Evolutionary conservation across 2,888 invertebrate genomes (phyloP).

Genomic region (Epistrophe eligans): DNA sequence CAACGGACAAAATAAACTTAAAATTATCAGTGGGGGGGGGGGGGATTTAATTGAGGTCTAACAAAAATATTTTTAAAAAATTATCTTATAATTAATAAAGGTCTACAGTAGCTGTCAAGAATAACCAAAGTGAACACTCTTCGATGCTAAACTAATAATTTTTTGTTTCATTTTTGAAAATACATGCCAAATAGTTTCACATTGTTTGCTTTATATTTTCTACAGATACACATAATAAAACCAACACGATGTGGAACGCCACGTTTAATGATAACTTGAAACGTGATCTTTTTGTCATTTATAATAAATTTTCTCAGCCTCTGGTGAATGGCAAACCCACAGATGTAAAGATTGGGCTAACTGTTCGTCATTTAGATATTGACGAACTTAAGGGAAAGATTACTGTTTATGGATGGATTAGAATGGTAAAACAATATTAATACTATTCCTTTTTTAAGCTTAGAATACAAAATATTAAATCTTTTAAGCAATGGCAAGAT

Average conservation of each 20-base stretch:
- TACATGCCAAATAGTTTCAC: not conserved
- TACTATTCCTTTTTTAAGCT: not conserved
- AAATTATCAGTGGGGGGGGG: too few species aligned
- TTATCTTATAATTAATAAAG: too few species aligned
- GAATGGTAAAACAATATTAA: slow-evolving; percentile 85
- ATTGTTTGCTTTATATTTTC: not conserved
- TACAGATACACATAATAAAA: slow-evolving; percentile 43
- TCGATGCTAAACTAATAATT: too few species aligned
- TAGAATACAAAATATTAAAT: not conserved
- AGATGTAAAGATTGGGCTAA: slow-evolving; percentile 84
- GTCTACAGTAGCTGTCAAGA: too few species aligned
- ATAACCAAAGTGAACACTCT: too few species aligned
- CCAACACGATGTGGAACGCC: slow-evolving; percentile 48
- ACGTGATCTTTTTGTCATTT: slow-evolving; percentile 85
- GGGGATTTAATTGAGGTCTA: too few species aligned
- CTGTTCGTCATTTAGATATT: slow-evolving; percentile 88
- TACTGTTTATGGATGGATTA: slow-evolving; percentile 86
- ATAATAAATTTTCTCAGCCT: slow-evolving; percentile 82
- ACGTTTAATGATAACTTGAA: slow-evolving; percentile 51
- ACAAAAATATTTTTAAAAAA: too few species aligned
- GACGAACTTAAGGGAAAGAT: slow-evolving; percentile 87
- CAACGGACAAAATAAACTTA: too few species aligned
- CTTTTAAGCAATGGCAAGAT: slow-evolving; percentile 89
- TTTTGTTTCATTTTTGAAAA: not conserved
- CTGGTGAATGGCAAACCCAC: slow-evolving; percentile 79